Conservation (phyloP, 2,113 vertebrate species). For the Lepidiolamprologus cunningtoni region DNA sequence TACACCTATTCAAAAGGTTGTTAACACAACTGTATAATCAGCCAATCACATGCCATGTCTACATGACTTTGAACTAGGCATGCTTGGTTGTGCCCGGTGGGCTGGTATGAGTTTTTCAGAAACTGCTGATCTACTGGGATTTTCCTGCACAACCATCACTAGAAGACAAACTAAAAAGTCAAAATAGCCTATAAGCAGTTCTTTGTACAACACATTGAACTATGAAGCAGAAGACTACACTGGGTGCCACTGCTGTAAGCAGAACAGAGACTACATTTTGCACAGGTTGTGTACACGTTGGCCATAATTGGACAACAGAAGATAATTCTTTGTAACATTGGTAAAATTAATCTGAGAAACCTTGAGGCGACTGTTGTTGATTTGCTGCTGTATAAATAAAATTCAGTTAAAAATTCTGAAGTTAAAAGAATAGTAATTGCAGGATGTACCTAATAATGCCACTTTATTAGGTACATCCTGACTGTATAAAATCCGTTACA, state of each 20-base stretch:
- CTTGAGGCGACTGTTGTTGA: fast-evolving
- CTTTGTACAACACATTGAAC: neutral
- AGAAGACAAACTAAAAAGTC: neutral
- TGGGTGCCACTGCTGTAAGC: fast-evolving
- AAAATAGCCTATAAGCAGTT: neutral
- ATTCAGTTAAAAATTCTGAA: neutral
- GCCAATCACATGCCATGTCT: neutral
- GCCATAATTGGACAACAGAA: neutral
- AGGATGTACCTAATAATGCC: neutral
- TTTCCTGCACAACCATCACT: neutral
- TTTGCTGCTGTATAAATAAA: neutral
- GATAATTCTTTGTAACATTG: neutral
- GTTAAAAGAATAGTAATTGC: neutral
- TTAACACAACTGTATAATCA: neutral
- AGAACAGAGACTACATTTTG: neutral
- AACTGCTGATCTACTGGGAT: no score
- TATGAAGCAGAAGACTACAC: neutral
- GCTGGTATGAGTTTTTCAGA: neutral
- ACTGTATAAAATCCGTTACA: neutral
- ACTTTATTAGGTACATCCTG: neutral
- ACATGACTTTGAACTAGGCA: neutral
- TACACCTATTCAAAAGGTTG: neutral
- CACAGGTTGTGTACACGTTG: neutral
- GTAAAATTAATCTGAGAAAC: neutral
- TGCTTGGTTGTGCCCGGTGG: neutral